Evolutionary conservation across 2,797 vertebrate genomes (phyloP).

Genomic region (Rhodeus uyekii): DNA sequence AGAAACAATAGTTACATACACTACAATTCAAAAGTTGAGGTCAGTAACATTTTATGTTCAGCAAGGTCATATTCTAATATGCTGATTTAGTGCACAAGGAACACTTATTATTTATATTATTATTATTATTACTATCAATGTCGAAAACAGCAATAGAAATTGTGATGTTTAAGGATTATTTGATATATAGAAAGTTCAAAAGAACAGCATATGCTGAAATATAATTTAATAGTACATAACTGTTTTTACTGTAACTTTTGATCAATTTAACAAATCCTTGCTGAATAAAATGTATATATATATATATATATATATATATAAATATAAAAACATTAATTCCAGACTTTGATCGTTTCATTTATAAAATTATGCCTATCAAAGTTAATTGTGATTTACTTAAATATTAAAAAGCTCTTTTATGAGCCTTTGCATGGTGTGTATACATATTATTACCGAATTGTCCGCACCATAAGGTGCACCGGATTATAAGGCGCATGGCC

Average conservation of each 20-base stretch:
- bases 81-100: not conserved
- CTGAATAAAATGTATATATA: too few species aligned
- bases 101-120: too few species aligned
- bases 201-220: not conserved
- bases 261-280: not conserved
- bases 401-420: too few species aligned
- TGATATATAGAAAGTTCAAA: not conserved
- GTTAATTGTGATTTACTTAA: not conserved
- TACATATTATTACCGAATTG: too few species aligned
- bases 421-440: too few species aligned
- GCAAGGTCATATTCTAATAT: not conserved
- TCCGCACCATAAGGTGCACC: too few species aligned
- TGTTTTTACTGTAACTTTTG: not conserved
- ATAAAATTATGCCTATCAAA: not conserved
- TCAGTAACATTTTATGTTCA: not conserved
- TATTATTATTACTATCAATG: not conserved
- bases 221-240: not conserved
- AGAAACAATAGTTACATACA: not conserved
- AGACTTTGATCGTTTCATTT: not conserved
- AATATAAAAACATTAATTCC: too few species aligned
- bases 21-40: not conserved
- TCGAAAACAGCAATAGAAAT: not conserved
- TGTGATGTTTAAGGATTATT: not conserved
- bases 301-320: too few species aligned
- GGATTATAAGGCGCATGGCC: too few species aligned